phyloP scores from a whole-genome alignment of 1,140 invertebrate species.

The Limonius californicus region DNA sequence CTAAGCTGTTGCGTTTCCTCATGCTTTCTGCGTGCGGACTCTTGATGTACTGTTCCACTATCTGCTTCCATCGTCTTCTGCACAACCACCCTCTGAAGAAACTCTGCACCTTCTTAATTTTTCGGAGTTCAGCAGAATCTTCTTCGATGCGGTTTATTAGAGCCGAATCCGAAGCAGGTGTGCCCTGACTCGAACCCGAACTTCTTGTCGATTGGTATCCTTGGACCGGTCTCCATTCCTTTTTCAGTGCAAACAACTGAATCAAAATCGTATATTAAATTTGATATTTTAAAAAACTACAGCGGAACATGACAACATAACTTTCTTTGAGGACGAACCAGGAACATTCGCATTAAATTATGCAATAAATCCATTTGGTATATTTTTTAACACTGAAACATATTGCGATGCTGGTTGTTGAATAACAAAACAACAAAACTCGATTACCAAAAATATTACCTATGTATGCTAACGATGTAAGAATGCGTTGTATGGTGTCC shows the following conservation, averaged over 20 bases:
- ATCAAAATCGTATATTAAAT: too few species aligned
- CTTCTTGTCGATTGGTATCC: slow-evolving; percentile 36
- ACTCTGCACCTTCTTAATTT: slow-evolving; percentile 94
- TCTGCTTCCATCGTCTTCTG: slow-evolving; percentile 91
- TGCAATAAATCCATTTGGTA: too few species aligned
- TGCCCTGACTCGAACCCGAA: slow-evolving; percentile 31
- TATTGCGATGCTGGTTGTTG: too few species aligned
- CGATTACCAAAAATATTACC: too few species aligned
- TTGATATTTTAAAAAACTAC: too few species aligned
- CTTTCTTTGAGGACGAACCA: too few species aligned
- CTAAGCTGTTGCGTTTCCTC: slow-evolving; percentile 88
- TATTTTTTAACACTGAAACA: too few species aligned
- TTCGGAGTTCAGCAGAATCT: slow-evolving; percentile 60
- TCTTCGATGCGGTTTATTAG: slow-evolving; percentile 24
- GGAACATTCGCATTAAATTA: too few species aligned
- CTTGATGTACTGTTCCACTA: slow-evolving; percentile 93
- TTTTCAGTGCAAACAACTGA: slow-evolving; percentile 79
- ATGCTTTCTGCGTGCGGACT: slow-evolving; percentile 93
- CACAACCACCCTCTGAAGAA: slow-evolving; percentile 94
- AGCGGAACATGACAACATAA: too few species aligned
- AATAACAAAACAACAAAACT: too few species aligned
- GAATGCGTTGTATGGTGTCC: too few species aligned
- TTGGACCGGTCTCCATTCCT: slow-evolving; percentile 62
- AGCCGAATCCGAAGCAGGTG: slow-evolving; percentile 28
- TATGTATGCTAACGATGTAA: too few species aligned